Percentiles rank a stretch among this genome's conserved stretches.
Conservation (phyloP, 2,797 vertebrate genomes). For the Tokudaia tokunoshimensis region DNA sequence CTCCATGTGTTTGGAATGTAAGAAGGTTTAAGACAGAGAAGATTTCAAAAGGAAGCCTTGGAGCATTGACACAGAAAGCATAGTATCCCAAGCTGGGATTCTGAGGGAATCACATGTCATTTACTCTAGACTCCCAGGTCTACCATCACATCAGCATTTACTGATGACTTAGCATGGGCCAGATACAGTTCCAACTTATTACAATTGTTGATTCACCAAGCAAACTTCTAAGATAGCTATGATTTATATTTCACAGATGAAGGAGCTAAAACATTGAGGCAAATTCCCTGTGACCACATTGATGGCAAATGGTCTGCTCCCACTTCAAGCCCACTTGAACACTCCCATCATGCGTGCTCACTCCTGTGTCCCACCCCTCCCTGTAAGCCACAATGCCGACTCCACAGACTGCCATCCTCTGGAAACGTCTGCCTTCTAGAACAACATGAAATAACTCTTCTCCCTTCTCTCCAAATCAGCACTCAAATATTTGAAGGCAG, state of each 20-base stretch:
- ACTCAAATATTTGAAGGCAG: conserved; percentile 31
- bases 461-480: neutral
- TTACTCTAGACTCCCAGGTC: neutral
- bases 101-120: neutral
- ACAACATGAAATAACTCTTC: neutral
- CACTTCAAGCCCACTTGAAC: neutral
- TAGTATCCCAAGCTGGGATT: conserved; percentile 1
- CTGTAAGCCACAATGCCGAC: neutral
- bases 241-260: conserved; percentile 50
- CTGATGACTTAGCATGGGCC: conserved; percentile 11
- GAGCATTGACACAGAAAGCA: neutral
- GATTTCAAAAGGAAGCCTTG: conserved; percentile 60
- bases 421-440: neutral
- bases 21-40: neutral
- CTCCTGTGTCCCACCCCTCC: neutral
- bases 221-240: neutral
- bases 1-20: conserved; percentile 8
- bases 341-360: neutral
- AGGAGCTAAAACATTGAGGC: neutral
- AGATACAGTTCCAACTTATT: neutral
- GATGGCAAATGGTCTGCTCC: neutral
- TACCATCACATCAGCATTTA: neutral
- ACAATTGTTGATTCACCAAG: neutral
- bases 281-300: neutral
- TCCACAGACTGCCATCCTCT: neutral